Percentiles rank a stretch among this genome's conserved stretches.
Evolutionary conservation across 1,140 invertebrate species (phyloP).

Genomic region (Drosophila ficusphila): DNA sequence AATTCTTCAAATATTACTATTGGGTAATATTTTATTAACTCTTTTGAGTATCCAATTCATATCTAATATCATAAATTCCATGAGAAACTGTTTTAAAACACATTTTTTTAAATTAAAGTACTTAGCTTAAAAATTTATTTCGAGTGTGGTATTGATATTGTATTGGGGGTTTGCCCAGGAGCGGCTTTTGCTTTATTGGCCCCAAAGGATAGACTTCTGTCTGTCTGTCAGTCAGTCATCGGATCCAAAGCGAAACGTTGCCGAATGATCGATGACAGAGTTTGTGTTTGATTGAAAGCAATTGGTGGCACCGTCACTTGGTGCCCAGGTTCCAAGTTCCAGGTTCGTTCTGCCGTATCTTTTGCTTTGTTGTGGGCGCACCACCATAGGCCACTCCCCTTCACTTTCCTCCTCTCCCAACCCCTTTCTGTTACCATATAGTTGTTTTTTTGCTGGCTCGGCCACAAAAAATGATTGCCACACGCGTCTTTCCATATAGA

Average conservation of each 20-base stretch:
- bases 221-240: slow-evolving; percentile 38
- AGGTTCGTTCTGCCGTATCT: neutral
- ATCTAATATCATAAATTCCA: no score
- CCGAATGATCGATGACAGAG: slow-evolving; percentile 81
- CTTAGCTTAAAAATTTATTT: neutral
- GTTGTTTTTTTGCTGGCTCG: slow-evolving; percentile 5
- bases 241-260: slow-evolving; percentile 27
- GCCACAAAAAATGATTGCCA: slow-evolving; percentile 64
- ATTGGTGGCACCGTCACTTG: slow-evolving; percentile 82
- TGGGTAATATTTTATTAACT: no score
- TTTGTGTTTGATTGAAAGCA: slow-evolving; percentile 82
- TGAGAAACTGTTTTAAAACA: no score
- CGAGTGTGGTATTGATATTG: slow-evolving; percentile 5
- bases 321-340: slow-evolving; percentile 6
- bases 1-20: no score
- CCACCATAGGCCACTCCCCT: slow-evolving; percentile 8
- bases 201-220: slow-evolving; percentile 68
- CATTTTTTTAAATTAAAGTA: no score
- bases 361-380: slow-evolving; percentile 56
- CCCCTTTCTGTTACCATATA: neutral
- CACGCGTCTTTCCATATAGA: slow-evolving; percentile 52
- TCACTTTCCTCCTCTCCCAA: slow-evolving; percentile 3
- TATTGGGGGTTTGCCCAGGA: slow-evolving; percentile 42
- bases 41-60: no score
- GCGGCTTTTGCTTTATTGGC: slow-evolving; percentile 73